A percentile compares a stretch with the other conserved stretches of the same genome.
Evolutionary conservation across 2,888 invertebrate genomes (phyloP).

Genomic region (Halictus ligatus): DNA sequence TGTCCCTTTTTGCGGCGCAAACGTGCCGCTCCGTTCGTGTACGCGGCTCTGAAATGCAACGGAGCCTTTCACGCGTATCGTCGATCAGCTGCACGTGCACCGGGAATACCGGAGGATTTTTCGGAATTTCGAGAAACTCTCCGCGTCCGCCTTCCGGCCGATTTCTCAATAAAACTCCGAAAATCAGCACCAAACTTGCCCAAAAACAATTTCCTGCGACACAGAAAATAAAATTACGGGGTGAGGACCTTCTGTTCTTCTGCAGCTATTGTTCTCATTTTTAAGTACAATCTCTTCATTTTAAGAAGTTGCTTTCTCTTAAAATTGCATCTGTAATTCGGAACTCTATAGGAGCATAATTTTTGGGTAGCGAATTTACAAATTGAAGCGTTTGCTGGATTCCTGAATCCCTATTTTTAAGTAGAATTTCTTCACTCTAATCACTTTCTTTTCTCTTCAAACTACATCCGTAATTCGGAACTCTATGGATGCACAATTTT

Average conservation of each 20-base stretch:
- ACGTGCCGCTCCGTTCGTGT: conserved; percentile 23
- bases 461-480: no score
- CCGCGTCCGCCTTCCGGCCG: neutral
- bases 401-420: no score
- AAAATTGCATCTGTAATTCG: no score
- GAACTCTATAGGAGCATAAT: no score
- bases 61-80: conserved; percentile 53
- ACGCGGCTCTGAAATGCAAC: conserved; percentile 40
- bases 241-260: neutral
- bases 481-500: no score
- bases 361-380: no score
- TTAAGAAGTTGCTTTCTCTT: neutral
- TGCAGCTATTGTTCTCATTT: neutral
- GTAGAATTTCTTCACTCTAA: no score
- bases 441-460: no score
- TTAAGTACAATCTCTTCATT: neutral
- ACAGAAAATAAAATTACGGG: neutral
- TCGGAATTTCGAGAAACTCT: conserved; percentile 20
- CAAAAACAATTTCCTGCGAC: neutral
- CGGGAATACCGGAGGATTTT: conserved; percentile 25
- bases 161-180: neutral
- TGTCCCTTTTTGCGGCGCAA: conserved; percentile 41
- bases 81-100: conserved; percentile 41
- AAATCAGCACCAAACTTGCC: neutral
- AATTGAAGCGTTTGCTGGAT: neutral